A percentile compares a stretch with the other conserved stretches of the same genome.
These are phyloP conservation scores for Acanthis flammea DNA, from an alignment of 2,797 vertebrate genomes.

Conservation along the genomic window DNA sequence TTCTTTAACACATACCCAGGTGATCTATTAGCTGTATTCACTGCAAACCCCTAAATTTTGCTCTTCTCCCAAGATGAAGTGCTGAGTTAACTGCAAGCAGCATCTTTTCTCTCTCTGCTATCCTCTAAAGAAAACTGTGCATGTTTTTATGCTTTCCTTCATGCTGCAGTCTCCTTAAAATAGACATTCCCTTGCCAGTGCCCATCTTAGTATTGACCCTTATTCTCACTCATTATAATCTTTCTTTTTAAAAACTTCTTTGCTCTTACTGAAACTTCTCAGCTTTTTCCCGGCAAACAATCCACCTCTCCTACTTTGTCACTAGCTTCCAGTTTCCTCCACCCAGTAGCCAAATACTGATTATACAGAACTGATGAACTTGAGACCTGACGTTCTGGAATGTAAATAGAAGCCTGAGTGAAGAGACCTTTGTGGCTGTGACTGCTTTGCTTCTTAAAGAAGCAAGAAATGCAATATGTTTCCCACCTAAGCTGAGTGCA, in stretches of 20 bases:
- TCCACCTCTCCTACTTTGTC: neutral
- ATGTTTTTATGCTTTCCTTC: neutral
- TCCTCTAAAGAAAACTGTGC: neutral
- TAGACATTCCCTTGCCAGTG: neutral
- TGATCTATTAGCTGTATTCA: conserved; percentile 5
- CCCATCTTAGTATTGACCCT: neutral
- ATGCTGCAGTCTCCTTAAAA: neutral
- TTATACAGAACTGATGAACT: neutral
- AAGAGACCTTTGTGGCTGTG: neutral
- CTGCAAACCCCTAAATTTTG: neutral
- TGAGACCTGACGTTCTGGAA: neutral
- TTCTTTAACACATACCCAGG: neutral
- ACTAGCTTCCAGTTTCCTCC: neutral
- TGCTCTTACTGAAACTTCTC: neutral
- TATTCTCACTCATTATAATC: neutral
- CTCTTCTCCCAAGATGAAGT: neutral
- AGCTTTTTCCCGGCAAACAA: neutral
- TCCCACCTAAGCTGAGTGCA: neutral
- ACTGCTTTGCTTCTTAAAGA: neutral
- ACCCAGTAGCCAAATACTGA: conserved; percentile 18
- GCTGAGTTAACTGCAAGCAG: neutral
- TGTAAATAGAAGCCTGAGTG: neutral
- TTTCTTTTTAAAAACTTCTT: neutral
- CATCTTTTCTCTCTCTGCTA: neutral
- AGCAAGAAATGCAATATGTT: neutral